Evolutionary conservation across 53 echinoderm and acorn worm species (phyloP).

Genomic region (Mesocentrotus franciscanus): DNA sequence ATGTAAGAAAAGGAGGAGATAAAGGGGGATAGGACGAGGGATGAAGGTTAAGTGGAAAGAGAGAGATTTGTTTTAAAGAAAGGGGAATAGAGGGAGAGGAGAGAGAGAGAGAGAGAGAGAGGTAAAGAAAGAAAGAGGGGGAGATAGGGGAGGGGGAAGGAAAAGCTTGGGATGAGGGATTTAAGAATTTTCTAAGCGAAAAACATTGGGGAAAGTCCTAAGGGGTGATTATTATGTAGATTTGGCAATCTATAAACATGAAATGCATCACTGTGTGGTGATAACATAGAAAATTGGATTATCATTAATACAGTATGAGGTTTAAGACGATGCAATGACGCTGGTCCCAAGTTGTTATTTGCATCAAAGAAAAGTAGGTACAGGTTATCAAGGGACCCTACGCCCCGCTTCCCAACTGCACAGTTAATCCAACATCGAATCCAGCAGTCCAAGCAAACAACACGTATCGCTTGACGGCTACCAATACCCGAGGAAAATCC

Average conservation of each 20-base stretch:
- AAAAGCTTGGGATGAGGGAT: not conserved
- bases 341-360: not conserved
- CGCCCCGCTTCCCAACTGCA: not conserved
- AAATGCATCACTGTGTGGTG: not conserved
- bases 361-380: not conserved
- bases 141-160: not conserved
- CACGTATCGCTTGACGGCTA: conserved; percentile 47
- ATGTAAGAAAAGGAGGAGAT: not conserved
- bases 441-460: not conserved
- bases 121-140: not conserved
- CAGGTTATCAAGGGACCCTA: not conserved
- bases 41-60: not conserved
- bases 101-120: not conserved
- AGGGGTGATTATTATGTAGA: not conserved
- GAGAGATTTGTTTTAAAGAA: not conserved
- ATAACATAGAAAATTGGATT: not conserved
- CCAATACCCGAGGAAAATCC: conserved; percentile 5
- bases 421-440: not conserved
- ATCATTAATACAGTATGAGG: not conserved
- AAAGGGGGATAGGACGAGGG: no score
- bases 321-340: not conserved
- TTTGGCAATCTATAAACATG: not conserved
- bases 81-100: not conserved
- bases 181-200: not conserved
- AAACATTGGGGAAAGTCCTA: not conserved